Percentiles rank a stretch among this genome's conserved stretches.
Evolutionary conservation across 2,113 vertebrate genomes (phyloP).

Genomic region (Tringa solitaria): DNA sequence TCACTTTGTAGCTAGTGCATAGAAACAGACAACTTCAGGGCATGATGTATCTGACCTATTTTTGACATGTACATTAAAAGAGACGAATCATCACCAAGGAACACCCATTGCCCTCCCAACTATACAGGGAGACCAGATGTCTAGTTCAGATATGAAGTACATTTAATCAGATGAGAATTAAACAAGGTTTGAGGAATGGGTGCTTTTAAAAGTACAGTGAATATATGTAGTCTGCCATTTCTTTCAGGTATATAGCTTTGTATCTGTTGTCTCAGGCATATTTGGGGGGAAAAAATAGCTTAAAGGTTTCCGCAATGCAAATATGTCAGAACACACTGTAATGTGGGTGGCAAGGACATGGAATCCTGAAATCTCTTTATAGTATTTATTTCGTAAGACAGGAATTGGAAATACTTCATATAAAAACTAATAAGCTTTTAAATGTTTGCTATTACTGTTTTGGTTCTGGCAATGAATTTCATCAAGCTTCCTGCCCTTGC

Average conservation of each 20-base stretch:
- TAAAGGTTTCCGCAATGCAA: neutral
- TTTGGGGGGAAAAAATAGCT: neutral
- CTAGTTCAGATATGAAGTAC: neutral
- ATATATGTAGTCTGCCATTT: neutral
- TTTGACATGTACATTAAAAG: neutral
- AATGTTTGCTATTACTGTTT: neutral
- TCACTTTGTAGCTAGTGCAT: neutral
- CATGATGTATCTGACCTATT: neutral
- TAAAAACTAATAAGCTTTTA: neutral
- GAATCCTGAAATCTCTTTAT: neutral
- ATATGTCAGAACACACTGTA: neutral
- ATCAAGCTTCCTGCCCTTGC: neutral
- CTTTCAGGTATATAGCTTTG: neutral
- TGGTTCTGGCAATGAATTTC: neutral
- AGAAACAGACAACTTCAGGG: neutral
- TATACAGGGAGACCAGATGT: neutral
- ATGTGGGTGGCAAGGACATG: neutral
- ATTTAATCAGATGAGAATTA: neutral
- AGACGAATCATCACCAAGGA: neutral
- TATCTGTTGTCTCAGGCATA: neutral
- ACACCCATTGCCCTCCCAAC: neutral
- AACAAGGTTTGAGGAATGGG: neutral
- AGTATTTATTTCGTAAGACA: neutral
- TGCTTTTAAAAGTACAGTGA: neutral
- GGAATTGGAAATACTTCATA: neutral